A percentile compares a stretch with the other conserved stretches of the same genome.
Conservation (phyloP, 2,888 invertebrate species). For the Hirudinaria manillensis region DNA sequence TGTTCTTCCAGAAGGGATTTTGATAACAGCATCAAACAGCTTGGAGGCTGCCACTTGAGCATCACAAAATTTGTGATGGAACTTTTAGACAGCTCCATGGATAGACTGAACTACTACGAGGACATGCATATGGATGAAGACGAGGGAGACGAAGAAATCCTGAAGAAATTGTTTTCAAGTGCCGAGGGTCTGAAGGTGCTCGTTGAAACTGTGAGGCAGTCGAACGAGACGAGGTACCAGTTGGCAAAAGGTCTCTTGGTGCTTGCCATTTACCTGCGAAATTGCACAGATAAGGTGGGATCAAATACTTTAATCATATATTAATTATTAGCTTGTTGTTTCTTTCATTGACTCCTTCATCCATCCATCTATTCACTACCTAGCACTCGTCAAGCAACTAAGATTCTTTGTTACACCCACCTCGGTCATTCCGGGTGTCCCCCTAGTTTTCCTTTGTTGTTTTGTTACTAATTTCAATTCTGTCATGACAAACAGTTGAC, state of each 20-base stretch:
- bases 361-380: no score
- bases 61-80: no score
- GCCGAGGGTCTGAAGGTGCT: not conserved
- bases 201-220: not conserved
- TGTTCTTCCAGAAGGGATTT: not conserved
- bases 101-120: no score
- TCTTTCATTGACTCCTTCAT: not conserved
- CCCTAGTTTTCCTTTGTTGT: not conserved
- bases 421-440: not conserved
- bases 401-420: not conserved
- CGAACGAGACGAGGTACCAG: not conserved
- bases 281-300: not conserved
- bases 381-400: not conserved
- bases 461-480: not conserved
- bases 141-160: no score
- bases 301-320: no score
- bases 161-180: conserved; percentile 1
- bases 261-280: not conserved
- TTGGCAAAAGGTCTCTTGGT: not conserved
- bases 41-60: not conserved
- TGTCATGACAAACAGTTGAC: not conserved
- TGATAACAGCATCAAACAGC: not conserved
- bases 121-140: no score
- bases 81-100: no score
- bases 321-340: not conserved